Evolutionary conservation across 1,140 invertebrate genomes (phyloP), one percentile per base, ranked within the genome.

Genomic region (Copidosoma floridanum): DNA sequence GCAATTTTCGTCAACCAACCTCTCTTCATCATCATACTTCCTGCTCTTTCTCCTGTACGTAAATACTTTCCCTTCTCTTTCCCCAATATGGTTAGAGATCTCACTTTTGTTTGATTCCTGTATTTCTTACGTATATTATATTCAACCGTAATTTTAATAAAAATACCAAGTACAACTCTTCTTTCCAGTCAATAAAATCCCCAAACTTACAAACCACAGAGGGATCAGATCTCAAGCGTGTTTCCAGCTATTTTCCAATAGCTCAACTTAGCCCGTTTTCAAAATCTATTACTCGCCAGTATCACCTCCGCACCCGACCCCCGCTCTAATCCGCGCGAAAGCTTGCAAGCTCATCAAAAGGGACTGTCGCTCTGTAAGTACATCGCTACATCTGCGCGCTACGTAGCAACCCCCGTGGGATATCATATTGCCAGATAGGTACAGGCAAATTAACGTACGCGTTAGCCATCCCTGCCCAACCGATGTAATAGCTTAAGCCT

Each of bases 401-500:
- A 56, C 47, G 43, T 21, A 56, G 27, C n/a, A n/a, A 56, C 37
- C 26, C 29, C 8, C 10, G 21, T 11, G 44, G 29, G n/a, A n/a
- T n/a, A 48, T 48, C 32, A 48, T 37, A 57, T 47, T 48, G 29
- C 44, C 40, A 32, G 23, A 26, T n/a, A n/a, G n/a, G n/a, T 40
- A 47, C 24, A 56, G 29, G 27, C 54, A n/a, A 56, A 56, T 56
- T 56, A 56, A 56, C 43, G 54, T 47, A 56, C 29, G 41, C 26
- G 41, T 43, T 21, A 56, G 54, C 37, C 37, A 18, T 18, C 18
- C n/a, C 38, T 18, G 26, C n/a, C 8, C 20, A 4, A 20, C 12
- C 35, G n/a, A 40, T 46, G 44, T 57, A 48, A 57, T 48, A 40
- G 32, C 32, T 57, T 57, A 57, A 57, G 44, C 44, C 44, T 27